These are phyloP conservation scores for Heliconius charithonia DNA, from an alignment of 2,888 invertebrate genomes.

Conservation along the genomic window DNA sequence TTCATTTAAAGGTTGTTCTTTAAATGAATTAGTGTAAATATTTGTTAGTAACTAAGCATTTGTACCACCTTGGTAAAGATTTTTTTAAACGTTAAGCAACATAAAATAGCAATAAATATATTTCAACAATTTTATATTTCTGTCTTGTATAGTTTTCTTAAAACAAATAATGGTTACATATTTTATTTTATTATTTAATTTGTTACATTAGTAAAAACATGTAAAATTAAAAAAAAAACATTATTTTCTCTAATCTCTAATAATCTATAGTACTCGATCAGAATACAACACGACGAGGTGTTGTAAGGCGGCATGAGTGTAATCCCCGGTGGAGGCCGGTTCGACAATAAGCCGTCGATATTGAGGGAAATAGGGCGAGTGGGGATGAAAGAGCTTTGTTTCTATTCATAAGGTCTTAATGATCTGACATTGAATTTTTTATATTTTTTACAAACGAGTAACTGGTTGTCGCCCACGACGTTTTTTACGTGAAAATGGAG, in stretches of 20 bases:
- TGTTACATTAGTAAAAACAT: too few relatives aligned
- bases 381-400: slow-evolving; percentile 37
- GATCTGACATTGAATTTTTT: slow-evolving; percentile 37
- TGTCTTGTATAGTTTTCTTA: too few relatives aligned
- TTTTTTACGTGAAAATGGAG: background rate
- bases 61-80: too few relatives aligned
- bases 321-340: slow-evolving; percentile 46
- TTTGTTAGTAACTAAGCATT: too few relatives aligned
- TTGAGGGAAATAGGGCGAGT: slow-evolving; percentile 40
- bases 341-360: slow-evolving; percentile 35
- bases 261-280: slow-evolving; percentile 21
- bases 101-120: too few relatives aligned
- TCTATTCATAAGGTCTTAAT: slow-evolving; percentile 44
- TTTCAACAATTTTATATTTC: too few relatives aligned
- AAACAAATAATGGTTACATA: too few relatives aligned
- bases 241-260: too few relatives aligned
- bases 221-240: background rate
- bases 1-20: too few relatives aligned
- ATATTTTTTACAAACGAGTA: slow-evolving; percentile 6
- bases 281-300: slow-evolving; percentile 25
- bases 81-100: too few relatives aligned
- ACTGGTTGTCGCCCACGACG: background rate
- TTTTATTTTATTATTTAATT: too few relatives aligned
- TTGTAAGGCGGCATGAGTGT: slow-evolving; percentile 28
- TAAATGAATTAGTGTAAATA: too few relatives aligned